These are phyloP conservation scores for Campoletis sonorensis DNA, from an alignment of 1,140 invertebrate species.

Conservation along the genomic window DNA sequence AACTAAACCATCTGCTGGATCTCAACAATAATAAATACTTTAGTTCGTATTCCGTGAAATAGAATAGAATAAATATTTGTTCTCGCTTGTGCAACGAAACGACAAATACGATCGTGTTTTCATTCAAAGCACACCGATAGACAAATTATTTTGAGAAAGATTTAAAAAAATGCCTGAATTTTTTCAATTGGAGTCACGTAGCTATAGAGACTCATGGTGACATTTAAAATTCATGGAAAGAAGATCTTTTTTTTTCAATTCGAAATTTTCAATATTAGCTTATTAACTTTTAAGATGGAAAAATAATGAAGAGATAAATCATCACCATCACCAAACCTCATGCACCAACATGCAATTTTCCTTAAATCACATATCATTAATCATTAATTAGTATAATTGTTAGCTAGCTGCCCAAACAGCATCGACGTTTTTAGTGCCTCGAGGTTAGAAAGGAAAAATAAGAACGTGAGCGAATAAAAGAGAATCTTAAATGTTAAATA, in stretches of 20 bases:
- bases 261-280: neutral
- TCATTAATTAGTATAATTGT: constrained; percentile 38
- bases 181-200: neutral
- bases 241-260: neutral
- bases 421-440: constrained; percentile 40
- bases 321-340: neutral
- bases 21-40: neutral
- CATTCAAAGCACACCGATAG: neutral
- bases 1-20: neutral
- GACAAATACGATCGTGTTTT: neutral
- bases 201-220: neutral
- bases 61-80: neutral
- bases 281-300: neutral
- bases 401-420: constrained; percentile 24
- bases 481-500: neutral
- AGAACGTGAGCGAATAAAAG: too few species aligned
- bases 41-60: neutral
- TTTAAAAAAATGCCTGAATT: neutral
- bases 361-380: constrained; percentile 38
- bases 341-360: constrained; percentile 8
- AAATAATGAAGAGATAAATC: neutral
- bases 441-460: neutral
- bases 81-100: neutral
- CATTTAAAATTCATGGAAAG: neutral
- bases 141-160: neutral